A percentile compares a stretch with the other conserved stretches of the same genome.
These are phyloP conservation scores for Poeciliopsis paucimaculata DNA, from an alignment of 2,797 vertebrate species.

Conservation along the genomic window DNA sequence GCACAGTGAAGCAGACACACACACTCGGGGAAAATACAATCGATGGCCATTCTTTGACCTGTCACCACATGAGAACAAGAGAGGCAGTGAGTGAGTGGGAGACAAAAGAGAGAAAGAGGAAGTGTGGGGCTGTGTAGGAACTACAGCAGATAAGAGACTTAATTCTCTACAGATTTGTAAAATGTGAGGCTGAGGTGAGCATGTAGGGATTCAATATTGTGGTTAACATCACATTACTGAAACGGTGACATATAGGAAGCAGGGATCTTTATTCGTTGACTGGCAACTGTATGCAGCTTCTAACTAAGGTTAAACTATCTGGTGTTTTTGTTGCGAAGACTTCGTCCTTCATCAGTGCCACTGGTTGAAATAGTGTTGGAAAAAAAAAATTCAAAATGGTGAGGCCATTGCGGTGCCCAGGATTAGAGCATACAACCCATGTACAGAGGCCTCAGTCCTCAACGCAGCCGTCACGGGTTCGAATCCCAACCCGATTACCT, in stretches of 20 bases:
- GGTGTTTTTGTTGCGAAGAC: neutral
- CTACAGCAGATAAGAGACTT: constrained; percentile 14
- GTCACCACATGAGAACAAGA: constrained; percentile 36
- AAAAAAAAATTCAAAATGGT: neutral
- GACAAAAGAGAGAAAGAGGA: neutral
- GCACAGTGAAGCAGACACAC: constrained; percentile 4
- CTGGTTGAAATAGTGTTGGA: neutral
- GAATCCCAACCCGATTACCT: too few relatives aligned
- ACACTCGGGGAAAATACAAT: constrained; percentile 28
- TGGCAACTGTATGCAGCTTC: neutral
- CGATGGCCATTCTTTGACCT: constrained; percentile 56
- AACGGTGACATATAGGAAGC: neutral
- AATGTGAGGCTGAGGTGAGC: constrained; percentile 2
- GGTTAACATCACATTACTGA: constrained; percentile 3
- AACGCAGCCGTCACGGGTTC: too few relatives aligned
- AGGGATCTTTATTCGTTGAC: neutral
- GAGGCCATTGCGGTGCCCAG: too few relatives aligned
- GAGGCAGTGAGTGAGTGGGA: constrained; percentile 12
- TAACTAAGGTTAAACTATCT: neutral
- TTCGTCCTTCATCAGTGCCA: neutral
- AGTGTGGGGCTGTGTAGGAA: constrained; percentile 6
- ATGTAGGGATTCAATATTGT: neutral
- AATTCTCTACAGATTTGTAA: constrained; percentile 9
- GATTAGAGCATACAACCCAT: too few relatives aligned
- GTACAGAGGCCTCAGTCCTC: too few relatives aligned